Evolutionary conservation across 2,888 invertebrate species (phyloP).

Genomic region (Iselma pallidipennis): DNA sequence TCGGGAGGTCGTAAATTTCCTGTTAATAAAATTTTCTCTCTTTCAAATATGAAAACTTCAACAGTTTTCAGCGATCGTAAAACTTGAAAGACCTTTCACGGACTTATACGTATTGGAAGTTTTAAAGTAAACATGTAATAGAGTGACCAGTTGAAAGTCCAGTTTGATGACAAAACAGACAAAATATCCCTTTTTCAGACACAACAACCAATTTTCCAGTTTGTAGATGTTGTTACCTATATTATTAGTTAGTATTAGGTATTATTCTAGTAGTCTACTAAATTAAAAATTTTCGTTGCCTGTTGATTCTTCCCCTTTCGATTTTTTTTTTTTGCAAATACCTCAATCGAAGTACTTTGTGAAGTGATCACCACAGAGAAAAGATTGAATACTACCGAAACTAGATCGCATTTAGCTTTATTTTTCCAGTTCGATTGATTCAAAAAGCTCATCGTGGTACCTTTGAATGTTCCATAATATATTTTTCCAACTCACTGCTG

Average conservation of each 20-base stretch:
- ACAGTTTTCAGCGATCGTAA: constrained; percentile 13
- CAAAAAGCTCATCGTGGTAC: constrained; percentile 5
- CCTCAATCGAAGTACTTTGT: background rate
- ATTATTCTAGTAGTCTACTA: no score
- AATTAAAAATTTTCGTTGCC: no score
- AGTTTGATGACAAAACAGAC: background rate
- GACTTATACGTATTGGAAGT: background rate
- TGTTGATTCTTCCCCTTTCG: background rate
- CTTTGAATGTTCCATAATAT: constrained; percentile 18
- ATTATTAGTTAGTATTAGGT: no score
- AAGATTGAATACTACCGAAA: background rate
- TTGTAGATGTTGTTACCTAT: background rate
- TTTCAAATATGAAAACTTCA: constrained; percentile 30
- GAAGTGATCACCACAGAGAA: constrained; percentile 7
- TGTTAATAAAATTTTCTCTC: constrained; percentile 36
- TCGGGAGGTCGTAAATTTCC: constrained; percentile 35
- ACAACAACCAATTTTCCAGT: background rate
- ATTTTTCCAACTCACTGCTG: constrained; percentile 5
- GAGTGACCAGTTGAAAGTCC: background rate
- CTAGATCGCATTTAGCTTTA: background rate
- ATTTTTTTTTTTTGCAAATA: background rate
- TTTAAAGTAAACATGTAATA: background rate
- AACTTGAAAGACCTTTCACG: background rate
- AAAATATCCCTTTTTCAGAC: background rate
- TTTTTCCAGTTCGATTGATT: constrained; percentile 17